Evolutionary conservation across 1,140 invertebrate species (phyloP).

Genomic region (Drosophila sp.): DNA sequence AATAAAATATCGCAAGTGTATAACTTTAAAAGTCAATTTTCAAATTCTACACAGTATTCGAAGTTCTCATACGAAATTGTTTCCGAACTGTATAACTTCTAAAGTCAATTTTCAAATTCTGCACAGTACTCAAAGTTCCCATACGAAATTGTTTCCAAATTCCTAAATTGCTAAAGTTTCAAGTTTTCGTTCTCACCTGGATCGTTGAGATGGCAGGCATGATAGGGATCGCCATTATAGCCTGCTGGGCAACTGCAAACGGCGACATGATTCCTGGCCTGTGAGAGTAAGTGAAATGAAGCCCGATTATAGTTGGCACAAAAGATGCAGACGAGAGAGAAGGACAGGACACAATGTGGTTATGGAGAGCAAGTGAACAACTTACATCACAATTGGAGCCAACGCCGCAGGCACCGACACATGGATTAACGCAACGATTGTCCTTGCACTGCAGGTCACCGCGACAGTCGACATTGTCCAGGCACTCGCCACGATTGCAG

Average conservation of each 20-base stretch:
- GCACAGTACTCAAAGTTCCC: too few relatives aligned
- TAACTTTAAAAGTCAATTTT: too few relatives aligned
- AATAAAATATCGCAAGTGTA: too few relatives aligned
- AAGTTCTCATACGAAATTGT: too few relatives aligned
- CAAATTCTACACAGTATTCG: too few relatives aligned
- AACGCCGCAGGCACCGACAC: conserved; percentile 89
- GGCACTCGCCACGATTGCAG: conserved; percentile 87
- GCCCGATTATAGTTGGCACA: not conserved
- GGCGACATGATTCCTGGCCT: conserved; percentile 90
- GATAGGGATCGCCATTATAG: conserved; percentile 92
- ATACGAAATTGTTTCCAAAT: too few relatives aligned
- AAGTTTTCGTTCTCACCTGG: conserved; percentile 84
- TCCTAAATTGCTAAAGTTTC: too few relatives aligned
- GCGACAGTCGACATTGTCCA: conserved; percentile 85
- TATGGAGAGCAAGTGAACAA: not conserved
- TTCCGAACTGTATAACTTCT: too few relatives aligned
- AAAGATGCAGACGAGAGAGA: too few relatives aligned
- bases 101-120: too few relatives aligned
- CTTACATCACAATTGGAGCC: conserved; percentile 88
- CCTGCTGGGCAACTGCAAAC: conserved; percentile 93
- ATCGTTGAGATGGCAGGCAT: conserved; percentile 85
- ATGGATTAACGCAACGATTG: conserved; percentile 90
- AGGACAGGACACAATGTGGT: not conserved
- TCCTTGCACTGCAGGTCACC: conserved; percentile 90
- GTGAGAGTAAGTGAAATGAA: conserved; percentile 49